Evolutionary conservation across 2,113 vertebrate species (phyloP), one percentile per base, ranked within the genome.

Genomic region (Morone saxatilis): DNA sequence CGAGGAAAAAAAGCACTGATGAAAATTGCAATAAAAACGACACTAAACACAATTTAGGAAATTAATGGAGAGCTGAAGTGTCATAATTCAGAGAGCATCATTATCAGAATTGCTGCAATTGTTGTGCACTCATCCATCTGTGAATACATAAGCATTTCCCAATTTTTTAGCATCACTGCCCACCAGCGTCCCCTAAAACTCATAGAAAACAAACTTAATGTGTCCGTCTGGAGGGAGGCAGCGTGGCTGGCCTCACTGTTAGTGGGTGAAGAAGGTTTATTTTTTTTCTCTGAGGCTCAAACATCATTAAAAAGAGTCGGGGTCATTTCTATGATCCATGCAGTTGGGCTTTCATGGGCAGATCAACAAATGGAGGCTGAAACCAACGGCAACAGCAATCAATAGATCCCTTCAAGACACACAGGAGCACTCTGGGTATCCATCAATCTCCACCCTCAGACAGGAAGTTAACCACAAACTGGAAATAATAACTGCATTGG

Each of bases 301-400:
- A 86, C 86, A 71, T 91, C 80, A 89, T 88, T 86, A 87, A 86
- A 90, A 86, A 81, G 71, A 83, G 81, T 65, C 14, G 40, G 48
- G 76, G 83, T 87, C 80, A 79, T 91, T 89, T 80, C 84, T 91
- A 85, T 88, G 89, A 93, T 92, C 88, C 91, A 85, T 75, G 86
- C 83, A 88, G 91, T 86, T 72, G 83, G 72, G 85, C 86, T 87
- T 90, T 91, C 67, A 91, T 80, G 85, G 67, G 84, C 90, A 86
- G 91, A 94, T 93, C 93, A 94, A 93, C 94, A 93, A 95, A 95
- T 94, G 88, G 89, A 93, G 91, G 83, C 88, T 71, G 88, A 94
- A 94, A 93, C 92, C 92, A 91, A 90, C 81, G 87, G 90, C 91
- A 94, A 87, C 91, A 91, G 86, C 87, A 56, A 95, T 95, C 94